Evolutionary conservation across 2,888 invertebrate genomes (phyloP).

Genomic region (Ectemnius cavifrons): DNA sequence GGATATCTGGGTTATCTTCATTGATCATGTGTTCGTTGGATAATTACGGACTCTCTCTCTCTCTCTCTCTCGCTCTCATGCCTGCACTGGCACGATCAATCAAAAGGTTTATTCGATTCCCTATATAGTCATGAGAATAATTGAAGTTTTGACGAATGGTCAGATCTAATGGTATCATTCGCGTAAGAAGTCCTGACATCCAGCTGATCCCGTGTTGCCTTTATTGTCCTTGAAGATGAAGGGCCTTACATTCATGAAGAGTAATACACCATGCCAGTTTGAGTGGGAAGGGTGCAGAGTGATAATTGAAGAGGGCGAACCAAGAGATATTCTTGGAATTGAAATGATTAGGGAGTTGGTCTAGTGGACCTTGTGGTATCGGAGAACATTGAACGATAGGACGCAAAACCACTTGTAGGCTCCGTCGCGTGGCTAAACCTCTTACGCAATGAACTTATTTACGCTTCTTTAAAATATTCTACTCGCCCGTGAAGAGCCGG

Average conservation of each 20-base stretch:
- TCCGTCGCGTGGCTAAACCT: not conserved
- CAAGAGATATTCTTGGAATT: no score
- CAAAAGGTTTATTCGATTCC: constrained; percentile 39
- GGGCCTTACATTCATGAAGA: constrained; percentile 7
- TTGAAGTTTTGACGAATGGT: constrained; percentile 62
- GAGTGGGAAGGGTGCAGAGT: no score
- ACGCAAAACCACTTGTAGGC: no score
- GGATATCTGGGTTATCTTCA: constrained; percentile 56
- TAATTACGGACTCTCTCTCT: constrained; percentile 39
- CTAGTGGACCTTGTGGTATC: no score
- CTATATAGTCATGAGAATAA: constrained; percentile 55
- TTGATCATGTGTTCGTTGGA: constrained; percentile 64
- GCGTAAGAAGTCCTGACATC: constrained; percentile 29
- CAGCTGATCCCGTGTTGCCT: not conserved
- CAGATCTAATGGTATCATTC: constrained; percentile 61
- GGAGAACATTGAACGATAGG: no score
- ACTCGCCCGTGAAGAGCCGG: not conserved
- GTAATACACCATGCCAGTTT: no score
- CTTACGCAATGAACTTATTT: constrained; percentile 1
- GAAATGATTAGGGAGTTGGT: no score
- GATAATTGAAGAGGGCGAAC: no score
- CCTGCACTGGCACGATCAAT: constrained; percentile 47
- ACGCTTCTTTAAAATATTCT: constrained; percentile 7
- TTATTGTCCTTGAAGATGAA: constrained; percentile 31
- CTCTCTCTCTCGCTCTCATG: not conserved